Base-by-base conservation (phyloP, 2,888 invertebrate genomes). In the Chymomyza fuscimana region DNA sequence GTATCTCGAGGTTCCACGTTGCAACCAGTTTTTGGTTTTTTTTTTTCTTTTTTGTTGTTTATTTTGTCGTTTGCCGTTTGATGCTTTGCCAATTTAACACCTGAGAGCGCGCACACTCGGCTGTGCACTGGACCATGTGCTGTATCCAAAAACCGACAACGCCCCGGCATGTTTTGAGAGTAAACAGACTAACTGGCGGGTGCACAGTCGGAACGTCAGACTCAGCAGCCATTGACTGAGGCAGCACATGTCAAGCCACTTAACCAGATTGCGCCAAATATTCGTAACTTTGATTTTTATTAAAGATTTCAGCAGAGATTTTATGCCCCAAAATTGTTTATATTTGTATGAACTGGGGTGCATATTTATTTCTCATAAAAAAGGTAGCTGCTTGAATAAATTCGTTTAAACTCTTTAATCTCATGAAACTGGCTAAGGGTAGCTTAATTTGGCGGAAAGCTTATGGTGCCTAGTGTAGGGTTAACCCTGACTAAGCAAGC, bases 61-160 rank as follows among this genome's bases (percentile, higher is more conserved):
- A 65, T 61, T 79, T 80, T 78, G 73, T 25, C 22, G 15, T 58
- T 58, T 25, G 25, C 16, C 15, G 75, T 72, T 72, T 74, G 82
- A 84, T 77, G 76, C 77, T 80, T 76, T 73, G 69, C 82, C 78
- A 83, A 86, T 83, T 86, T 86, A 83, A 86, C 83, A 83, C 83
- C 83, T 83, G 86, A 77, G 77, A 80, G 73, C 67, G 60, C 50
- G 32, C 29, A 50, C 56, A 65, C 61, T 58, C 56, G 32, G 51
- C 61, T 19, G 60, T n/a, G 19, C 29, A 59, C 65, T 63, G 29
- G 59, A 69, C 65, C 67, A 54, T 54, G 54, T 54, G 54, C 54
- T 22, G 22, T 9, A 15, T 2, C 19, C 19, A 16, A 54, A 32
- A 54, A 54, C 16, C 54, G 22, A 19, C 22, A 56, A 63, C 67